Evolutionary conservation across 2,888 invertebrate species (phyloP), one percentile per base, ranked within the genome.

Genomic region (Hydriomena furcata): DNA sequence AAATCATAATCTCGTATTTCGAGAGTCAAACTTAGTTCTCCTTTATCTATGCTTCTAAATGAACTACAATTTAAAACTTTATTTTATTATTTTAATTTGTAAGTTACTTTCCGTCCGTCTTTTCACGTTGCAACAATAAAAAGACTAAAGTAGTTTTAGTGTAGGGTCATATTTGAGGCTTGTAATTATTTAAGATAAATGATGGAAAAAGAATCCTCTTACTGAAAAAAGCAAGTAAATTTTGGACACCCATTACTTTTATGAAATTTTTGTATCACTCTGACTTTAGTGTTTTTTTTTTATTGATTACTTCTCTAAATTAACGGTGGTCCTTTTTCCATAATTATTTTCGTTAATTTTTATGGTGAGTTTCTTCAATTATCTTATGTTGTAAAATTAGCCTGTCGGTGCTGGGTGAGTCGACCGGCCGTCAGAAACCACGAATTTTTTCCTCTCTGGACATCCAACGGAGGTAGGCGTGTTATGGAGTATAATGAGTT

Each of bases 371-470:
- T 41, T 21, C 28, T 44, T 20, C 28, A 44, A 52, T 41, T 27
- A 32, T 46, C 28, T 42, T 46, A n/a, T 82, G 70, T 82, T 74
- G 58, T 77, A 68, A 70, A 60, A 61, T 44, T 76, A 90, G 90
- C 72, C 73, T 90, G 66, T 90, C 90, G 66, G 88, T 90, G 82
- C 71, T 90, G 78, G 90, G 90, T 46, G 89, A 88, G 60, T 70
- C 87, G 41, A 75, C 82, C 30, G 86, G 84, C 27, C 83, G 86
- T 48, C 88, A 82, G 82, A 89, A 91, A 82, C 89, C 90, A 61
- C 86, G 87, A 71, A 89, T 90, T 66, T 91, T 90, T 82, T 83
- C 90, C 68, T 90, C 90, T 57, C 74, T 90, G 82, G 90, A 91
- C 73, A 88, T 91, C 56, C 84, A 86, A 71, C 76, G 87, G 82